Base-by-base conservation (phyloP, 2,113 vertebrate species). In the Azemiops feae region DNA sequence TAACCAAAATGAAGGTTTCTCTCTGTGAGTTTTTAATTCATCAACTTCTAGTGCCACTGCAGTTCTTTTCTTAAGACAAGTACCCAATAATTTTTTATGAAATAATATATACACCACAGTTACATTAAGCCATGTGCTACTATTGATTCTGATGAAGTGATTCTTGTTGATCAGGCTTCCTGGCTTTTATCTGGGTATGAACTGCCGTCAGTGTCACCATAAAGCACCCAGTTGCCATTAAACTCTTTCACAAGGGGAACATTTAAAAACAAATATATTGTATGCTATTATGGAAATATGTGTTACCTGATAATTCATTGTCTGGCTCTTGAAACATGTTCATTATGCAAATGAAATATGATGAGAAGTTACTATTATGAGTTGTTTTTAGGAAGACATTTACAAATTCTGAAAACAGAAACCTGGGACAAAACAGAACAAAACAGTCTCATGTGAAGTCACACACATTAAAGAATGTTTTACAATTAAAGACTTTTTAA, bases 391-490 rank as follows among this genome's bases (percentile, higher is more conserved):
- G 95, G 94, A 98, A 45, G 85, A 93, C 93, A 30, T 97, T 97
- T 96, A 97, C 96, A 95, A 98, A 98, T 96, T 98, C 97, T 92
- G 96, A 95, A 94, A 97, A 95, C 45, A 98, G 93, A 88, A 98
- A 97, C 92, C 98, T 98, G 92, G n/a, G 96, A 95, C 96, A 96
- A 92, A 94, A 95, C 89, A 95, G 25, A 88, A 94, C 95, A 89
- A 95, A 25, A 87, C 60, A 93, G 50, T 87, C 64, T 58, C 47
- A 95, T 58, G 30, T 7, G 69, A 95, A 94, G 43, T 34, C 91
- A 95, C 43, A 45, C 3, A 1, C 92, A 87, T 86, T 52, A 88
- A 74, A 43, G 23, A 89, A 57, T 9, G 34, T 89, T 69, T 87
- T 91, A 54, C 58, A 92, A 96, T 92, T 9, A 1, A 95, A 87